Base-by-base conservation (phyloP, 2,888 invertebrate genomes). In the Synergus itoensis region DNA sequence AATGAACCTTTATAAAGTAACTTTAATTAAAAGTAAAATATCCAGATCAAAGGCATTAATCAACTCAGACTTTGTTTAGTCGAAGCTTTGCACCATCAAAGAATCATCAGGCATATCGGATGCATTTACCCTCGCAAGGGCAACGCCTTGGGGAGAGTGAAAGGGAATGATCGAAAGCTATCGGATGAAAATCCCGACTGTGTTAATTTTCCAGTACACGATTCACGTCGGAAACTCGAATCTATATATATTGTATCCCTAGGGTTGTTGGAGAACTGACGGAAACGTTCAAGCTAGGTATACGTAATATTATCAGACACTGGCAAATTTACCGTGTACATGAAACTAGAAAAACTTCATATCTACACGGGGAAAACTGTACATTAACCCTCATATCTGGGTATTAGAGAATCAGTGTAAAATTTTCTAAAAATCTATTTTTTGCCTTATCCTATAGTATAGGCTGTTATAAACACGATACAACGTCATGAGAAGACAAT, bases 201-300 rank as follows among this genome's bases (percentile, higher is more conserved):
- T 86, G 88, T 89, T 90, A 89, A 89, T 90, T 90, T 89, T 90
- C 89, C 89, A 88, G 87, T 89, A 87, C 84, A 84, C 87, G 89
- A 85, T 88, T 83, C 86, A 84, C 80, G 84, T 84, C 87, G 87
- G 86, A 87, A 89, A 85, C 84, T 84, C 36, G 81, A 80, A 48
- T 62, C 57, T 48, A 28, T 57, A 60, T 45, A 62, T 28, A 48
- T 69, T 36, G 28, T 28, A 48, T 48, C 48, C 48, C 48, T 5
- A 28, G 48, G 16, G 45, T 48, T 48, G 28, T 48, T 69, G 16
- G 9, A 69, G 48, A 69, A 48, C 28, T 48, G 8, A 21, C 21
- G 45, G 41, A 67, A 65, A 21, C 48, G 48, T 53, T 53, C 48
- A 53, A 53, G 16, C 14, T 53, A 16, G 48, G 43, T 53, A 53